A percentile compares a stretch with the other conserved stretches of the same genome.
These are phyloP conservation scores for Epistrophella euchroma DNA, from an alignment of 2,888 invertebrate genomes.

Conservation along the genomic window DNA sequence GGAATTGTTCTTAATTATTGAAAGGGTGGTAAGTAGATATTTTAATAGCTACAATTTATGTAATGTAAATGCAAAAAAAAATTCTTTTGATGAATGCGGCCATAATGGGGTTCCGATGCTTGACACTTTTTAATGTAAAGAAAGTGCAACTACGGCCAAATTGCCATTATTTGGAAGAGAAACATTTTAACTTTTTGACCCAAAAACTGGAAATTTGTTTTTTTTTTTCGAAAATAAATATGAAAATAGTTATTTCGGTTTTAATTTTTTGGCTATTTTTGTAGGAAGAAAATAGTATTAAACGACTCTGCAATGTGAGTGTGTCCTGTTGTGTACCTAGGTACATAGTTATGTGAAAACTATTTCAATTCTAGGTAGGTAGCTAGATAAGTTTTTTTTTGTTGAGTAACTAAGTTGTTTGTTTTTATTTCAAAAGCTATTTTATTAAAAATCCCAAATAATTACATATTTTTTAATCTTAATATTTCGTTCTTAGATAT, in stretches of 20 bases:
- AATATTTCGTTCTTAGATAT: too few species aligned
- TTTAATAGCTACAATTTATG: slow-evolving; percentile 47
- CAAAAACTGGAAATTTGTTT: background rate
- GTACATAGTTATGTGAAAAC: background rate
- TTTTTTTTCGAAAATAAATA: too few species aligned
- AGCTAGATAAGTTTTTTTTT: too few species aligned
- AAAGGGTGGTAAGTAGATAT: slow-evolving; percentile 44
- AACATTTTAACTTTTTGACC: background rate
- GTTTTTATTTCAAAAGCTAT: background rate
- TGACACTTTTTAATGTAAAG: slow-evolving; percentile 46
- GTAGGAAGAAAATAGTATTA: background rate
- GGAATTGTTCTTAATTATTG: slow-evolving; percentile 1
- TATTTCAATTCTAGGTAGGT: background rate
- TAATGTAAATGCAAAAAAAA: slow-evolving; percentile 54
- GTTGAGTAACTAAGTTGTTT: background rate
- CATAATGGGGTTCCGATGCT: slow-evolving; percentile 66
- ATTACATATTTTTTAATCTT: too few species aligned
- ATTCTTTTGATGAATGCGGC: slow-evolving; percentile 48
- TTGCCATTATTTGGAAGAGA: background rate
- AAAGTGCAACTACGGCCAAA: slow-evolving; percentile 46
- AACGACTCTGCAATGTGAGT: background rate
- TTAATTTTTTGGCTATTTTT: background rate
- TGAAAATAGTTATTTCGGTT: background rate
- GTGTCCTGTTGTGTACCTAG: slow-evolving; percentile 34
- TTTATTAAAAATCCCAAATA: background rate